Conservation (phyloP, 1,140 invertebrate genomes). For the Zaprionus ghesquierei region DNA sequence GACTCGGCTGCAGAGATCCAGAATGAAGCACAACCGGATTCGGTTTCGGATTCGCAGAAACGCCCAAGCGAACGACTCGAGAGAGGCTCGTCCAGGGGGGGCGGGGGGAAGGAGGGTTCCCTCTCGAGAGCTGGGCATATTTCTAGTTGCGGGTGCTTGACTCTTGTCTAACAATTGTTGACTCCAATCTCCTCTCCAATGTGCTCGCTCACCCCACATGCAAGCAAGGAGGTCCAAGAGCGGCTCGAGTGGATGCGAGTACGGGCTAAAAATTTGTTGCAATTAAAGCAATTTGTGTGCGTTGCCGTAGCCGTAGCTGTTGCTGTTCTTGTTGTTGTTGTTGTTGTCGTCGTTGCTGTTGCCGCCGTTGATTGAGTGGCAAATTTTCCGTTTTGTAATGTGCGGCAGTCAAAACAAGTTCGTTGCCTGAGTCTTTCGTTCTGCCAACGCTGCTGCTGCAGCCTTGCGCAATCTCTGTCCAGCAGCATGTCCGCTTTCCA, state of each 20-base stretch:
- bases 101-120: background rate
- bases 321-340: constrained; percentile 2
- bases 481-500: constrained; percentile 41
- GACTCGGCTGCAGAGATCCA: constrained; percentile 29
- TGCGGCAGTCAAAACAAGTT: constrained; percentile 63
- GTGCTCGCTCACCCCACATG: constrained; percentile 27
- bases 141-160: constrained; percentile 71
- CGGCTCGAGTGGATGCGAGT: constrained; percentile 61
- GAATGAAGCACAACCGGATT: constrained; percentile 29
- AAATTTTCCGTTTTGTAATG: constrained; percentile 59
- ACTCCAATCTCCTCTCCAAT: constrained; percentile 28
- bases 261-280: constrained; percentile 75
- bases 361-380: constrained; percentile 70
- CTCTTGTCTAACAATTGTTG: constrained; percentile 9
- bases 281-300: constrained; percentile 80
- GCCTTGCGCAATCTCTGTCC: constrained; percentile 60
- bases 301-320: constrained; percentile 42
- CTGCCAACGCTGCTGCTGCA: constrained; percentile 38
- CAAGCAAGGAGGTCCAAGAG: constrained; percentile 21
- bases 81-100: constrained; percentile 29
- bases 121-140: constrained; percentile 46
- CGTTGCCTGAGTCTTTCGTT: constrained; percentile 74
- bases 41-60: constrained; percentile 45
- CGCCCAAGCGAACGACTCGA: constrained; percentile 37
- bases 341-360: constrained; percentile 25